phyloP scores from a whole-genome alignment of 2,888 invertebrate species.

The Drosophila formosana region DNA sequence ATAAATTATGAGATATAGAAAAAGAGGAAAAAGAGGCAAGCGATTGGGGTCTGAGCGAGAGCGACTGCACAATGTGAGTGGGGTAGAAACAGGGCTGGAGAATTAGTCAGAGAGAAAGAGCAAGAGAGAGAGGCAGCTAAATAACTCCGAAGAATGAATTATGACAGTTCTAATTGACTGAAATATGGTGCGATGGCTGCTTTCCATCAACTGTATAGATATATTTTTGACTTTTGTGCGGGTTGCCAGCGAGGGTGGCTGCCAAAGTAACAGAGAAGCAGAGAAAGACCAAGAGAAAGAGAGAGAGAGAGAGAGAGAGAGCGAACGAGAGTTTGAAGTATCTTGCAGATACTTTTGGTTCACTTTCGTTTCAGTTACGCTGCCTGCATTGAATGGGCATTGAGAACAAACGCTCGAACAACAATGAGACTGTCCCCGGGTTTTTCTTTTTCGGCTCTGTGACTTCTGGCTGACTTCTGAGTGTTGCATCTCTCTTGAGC shows the following conservation, averaged over 20 bases:
- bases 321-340: constrained; percentile 51
- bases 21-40: constrained; percentile 20
- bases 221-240: constrained; percentile 52
- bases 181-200: constrained; percentile 83
- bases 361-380: constrained; percentile 73
- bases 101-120: constrained; percentile 8
- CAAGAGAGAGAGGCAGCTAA: constrained; percentile 61
- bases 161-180: constrained; percentile 85
- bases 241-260: constrained; percentile 35
- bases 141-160: constrained; percentile 84
- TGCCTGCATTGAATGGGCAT: constrained; percentile 70
- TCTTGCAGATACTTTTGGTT: constrained; percentile 74
- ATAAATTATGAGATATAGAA: constrained; percentile 78
- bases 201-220: constrained; percentile 72
- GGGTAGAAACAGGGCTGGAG: constrained; percentile 10
- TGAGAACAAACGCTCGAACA: constrained; percentile 36
- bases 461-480: constrained; percentile 1
- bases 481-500: constrained; percentile 33
- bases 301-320: neutral
- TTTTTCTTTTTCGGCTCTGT: constrained; percentile 10
- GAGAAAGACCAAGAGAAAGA: neutral
- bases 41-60: constrained; percentile 23
- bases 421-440: constrained; percentile 47
- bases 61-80: neutral
- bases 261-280: neutral